Evolutionary conservation across 2,888 invertebrate species (phyloP), one percentile per base, ranked within the genome.

Genomic region (Leptinotarsa juncta): DNA sequence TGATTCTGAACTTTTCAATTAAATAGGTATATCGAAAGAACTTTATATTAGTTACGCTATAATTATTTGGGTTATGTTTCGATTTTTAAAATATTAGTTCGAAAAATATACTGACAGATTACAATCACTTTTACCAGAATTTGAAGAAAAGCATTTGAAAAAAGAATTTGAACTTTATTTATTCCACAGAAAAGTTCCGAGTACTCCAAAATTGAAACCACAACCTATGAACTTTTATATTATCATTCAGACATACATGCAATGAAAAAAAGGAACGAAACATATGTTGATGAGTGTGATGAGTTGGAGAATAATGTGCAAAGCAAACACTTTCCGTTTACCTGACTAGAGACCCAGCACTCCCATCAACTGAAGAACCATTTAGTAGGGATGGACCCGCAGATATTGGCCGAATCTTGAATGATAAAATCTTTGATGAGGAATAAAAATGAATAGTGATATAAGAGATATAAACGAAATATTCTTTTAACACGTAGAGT

Each of bases 311-410:
- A 20, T n/a, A 50, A 48, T 70, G 70, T 62, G 62, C 42, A 32
- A 62, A 62, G 42, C 62, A 62, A 62, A 62, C 62, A 62, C 62
- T 62, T 62, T 69, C 67, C 77, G 77, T 78, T 89, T 87, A 91
- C 91, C 91, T 91, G 88, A 91, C 90, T 86, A 91, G 88, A 82
- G 90, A 90, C 82, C 90, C 90, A 85, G 89, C 87, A 68, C 76
- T 81, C 82, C 87, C 86, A 81, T 91, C 90, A 81, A 89, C 87
- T 70, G 90, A 87, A 78, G 90, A 88, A 82, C 88, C 87, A 82
- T 90, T 90, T 71, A 90, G 86, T 78, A 90, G 85, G 74, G 90
- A 90, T 70, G 90, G 90, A 81, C 91, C 90, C 77, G 90, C 89
- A 67, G 91, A 91, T 78, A 91, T 88, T 79, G 91, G 91, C 82